phyloP scores from a whole-genome alignment of 1,140 invertebrate species.

The Lysiphlebus fabarum region DNA sequence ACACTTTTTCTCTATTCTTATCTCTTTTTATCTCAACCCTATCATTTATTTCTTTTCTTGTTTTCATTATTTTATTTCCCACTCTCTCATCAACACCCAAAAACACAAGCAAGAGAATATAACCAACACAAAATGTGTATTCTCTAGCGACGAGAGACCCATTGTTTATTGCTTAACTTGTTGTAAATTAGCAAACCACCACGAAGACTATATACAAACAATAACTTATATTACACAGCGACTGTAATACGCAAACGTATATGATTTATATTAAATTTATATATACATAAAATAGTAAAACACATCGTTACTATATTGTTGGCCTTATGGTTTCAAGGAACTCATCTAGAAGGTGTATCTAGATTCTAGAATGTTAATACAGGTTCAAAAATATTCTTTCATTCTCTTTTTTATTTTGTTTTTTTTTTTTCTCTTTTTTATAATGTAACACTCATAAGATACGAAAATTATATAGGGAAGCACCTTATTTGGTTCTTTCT shows the following conservation, averaged over 20 bases:
- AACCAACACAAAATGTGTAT: conserved; percentile 31
- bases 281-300: too few relatives aligned
- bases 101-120: conserved; percentile 4
- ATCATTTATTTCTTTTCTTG: conserved; percentile 22
- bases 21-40: conserved; percentile 23
- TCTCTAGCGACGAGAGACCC: conserved; percentile 46
- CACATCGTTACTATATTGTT: too few relatives aligned
- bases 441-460: too few relatives aligned
- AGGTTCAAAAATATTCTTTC: too few relatives aligned
- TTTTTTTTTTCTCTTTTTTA: too few relatives aligned
- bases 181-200: conserved; percentile 47
- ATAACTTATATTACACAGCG: conserved; percentile 1
- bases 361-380: too few relatives aligned
- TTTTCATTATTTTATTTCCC: conserved; percentile 19
- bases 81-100: conserved; percentile 3
- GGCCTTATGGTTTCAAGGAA: too few relatives aligned
- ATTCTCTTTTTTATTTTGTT: too few relatives aligned
- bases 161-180: conserved; percentile 52
- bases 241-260: too few relatives aligned
- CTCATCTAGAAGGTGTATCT: too few relatives aligned
- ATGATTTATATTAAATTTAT: too few relatives aligned
- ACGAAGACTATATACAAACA: conserved; percentile 35
- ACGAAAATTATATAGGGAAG: too few relatives aligned
- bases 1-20: neutral
- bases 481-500: neutral